Evolutionary conservation across 2,113 vertebrate species (phyloP), one percentile per base, ranked within the genome.

Genomic region (Mionectes macconnelli): DNA sequence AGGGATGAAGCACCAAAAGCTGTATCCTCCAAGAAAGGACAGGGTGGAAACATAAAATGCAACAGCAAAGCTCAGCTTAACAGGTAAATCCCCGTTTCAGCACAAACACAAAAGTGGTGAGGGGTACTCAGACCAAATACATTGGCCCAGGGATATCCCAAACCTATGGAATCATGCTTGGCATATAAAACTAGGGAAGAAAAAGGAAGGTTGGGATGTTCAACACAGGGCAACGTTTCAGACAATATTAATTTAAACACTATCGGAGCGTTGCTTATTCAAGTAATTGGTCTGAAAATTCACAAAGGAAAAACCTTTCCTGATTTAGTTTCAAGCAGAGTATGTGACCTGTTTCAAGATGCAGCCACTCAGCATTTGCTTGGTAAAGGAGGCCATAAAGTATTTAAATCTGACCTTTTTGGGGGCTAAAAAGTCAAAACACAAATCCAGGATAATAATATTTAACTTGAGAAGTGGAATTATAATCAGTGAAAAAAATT

Each of bases 391-490:
- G 24, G 18, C 39, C 52, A 56, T 50, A 45, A 76, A 78, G 25
- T 55, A 82, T 82, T 90, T 44, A 79, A 35, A 90, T 56, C 52
- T 78, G 55, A 84, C 47, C 42, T 77, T 81, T 62, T 31, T 44
- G 25, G 68, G 37, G 82, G 67, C 39, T 82, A 62, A 75, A 50
- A 92, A 93, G 66, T 42, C 70, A 64, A 79, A 94, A 79, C 78
- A 87, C 40, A 75, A 47, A 90, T 67, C 52, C 44, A 33, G 8
- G 6, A 40, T 55, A 76, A 88, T 27, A 90, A 42, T 50, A 63
- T 68, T 37, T 49, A 68, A 80, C 64, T 77, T 44, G 25, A 83
- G 55, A 87, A 50, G 19, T 47, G 18, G 25, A 89, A 57, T 44
- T 79, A 16, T 27, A 85, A 87, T 59, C 7, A 30, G 20, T n/a